phyloP scores from a whole-genome alignment of 2,888 invertebrate genomes.

The Caenorhabditis macrosperma region DNA sequence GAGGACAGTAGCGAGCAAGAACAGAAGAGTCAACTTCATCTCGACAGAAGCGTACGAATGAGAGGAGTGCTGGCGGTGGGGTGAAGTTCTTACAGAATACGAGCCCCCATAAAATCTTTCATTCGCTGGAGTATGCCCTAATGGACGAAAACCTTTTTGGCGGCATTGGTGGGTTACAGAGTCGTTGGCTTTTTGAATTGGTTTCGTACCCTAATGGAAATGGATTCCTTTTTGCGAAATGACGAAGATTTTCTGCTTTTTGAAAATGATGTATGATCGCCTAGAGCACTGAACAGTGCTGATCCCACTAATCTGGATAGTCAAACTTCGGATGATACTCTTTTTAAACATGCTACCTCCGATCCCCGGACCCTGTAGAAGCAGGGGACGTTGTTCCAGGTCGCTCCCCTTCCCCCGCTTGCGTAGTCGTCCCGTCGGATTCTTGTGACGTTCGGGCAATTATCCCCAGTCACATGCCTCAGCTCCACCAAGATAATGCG shows the following conservation, averaged over 20 bases:
- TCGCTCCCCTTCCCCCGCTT: too few species aligned
- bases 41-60: neutral
- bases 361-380: too few species aligned
- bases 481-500: neutral
- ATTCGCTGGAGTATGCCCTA: conserved; percentile 27
- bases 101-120: conserved; percentile 20
- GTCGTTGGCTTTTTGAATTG: neutral
- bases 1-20: neutral
- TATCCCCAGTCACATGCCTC: neutral
- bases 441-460: neutral
- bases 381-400: too few species aligned
- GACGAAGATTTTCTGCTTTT: too few species aligned
- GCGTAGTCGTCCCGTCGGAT: too few species aligned
- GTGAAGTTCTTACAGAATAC: neutral
- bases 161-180: neutral
- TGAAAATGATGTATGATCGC: too few species aligned
- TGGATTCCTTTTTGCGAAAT: too few species aligned
- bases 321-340: too few species aligned
- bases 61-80: neutral
- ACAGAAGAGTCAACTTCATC: neutral
- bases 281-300: too few species aligned
- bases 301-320: too few species aligned
- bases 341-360: too few species aligned
- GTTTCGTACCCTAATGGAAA: neutral
- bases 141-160: neutral